Base-by-base conservation (phyloP, 2,113 vertebrate genomes). In the Heterochromis multidens region DNA sequence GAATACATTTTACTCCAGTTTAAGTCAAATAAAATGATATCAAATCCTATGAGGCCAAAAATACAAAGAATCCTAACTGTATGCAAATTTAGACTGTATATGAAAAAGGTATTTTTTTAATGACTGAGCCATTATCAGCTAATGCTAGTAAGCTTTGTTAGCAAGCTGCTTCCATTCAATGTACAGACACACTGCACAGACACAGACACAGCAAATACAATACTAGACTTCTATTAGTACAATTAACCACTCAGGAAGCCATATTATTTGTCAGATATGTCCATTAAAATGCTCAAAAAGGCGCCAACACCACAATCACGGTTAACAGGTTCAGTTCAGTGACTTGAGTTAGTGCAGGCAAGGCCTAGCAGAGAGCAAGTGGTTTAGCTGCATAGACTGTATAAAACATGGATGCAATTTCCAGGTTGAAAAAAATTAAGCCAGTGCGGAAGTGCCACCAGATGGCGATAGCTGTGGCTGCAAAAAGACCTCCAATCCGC, bases 391-490 rank as follows among this genome's bases (percentile, higher is more conserved):
- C 17, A 37, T 70, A 46, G 23, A 70, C 63, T 27, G 0, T 70
- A 27, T 46, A 70, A 70, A 70, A 70, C 63, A 27, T 9, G 35
- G 7, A 35, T 2, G 8, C 35, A 35, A 8, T 40, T 40, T 40
- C 37, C 37, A 40, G 37, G 5, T 40, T 3, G 10, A 35, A 40
- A 40, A 40, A 40, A 10, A 40, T 40, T 2, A 40, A 40, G 37
- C 37, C 37, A 11, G 11, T 11, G 37, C 3, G 37, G 37, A 11
- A 40, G 37, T 11, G 9, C n/a, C 43, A 46, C 23, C 37, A 70
- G 63, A 46, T 46, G 8, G 14, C 25, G 37, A 70, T 27, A 27
- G 14, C 0, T 0, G 23, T 46, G 37, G 23, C 37, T 70, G 0
- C 37, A 46, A 70, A 70, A 70, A 46, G 25, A 46, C 23, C 23